Conservation (phyloP, 1,140 invertebrate genomes). For the Aphaenogaster rudis region DNA sequence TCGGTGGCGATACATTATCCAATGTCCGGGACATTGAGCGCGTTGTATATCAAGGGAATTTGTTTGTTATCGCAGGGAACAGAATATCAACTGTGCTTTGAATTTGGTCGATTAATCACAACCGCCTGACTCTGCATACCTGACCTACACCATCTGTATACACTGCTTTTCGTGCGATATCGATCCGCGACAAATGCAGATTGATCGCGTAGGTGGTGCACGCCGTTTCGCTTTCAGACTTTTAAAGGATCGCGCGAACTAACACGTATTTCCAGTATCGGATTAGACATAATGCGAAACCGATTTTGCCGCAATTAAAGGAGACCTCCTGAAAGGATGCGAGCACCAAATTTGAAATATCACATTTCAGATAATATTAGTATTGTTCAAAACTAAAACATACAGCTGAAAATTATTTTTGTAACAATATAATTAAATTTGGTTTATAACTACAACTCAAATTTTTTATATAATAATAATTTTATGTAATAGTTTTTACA, state of each 20-base stretch:
- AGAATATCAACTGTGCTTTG: slow-evolving; percentile 57
- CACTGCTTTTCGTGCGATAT: slow-evolving; percentile 18
- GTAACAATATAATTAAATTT: background rate
- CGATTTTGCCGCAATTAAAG: slow-evolving; percentile 29
- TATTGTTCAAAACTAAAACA: background rate
- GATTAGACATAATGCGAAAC: background rate
- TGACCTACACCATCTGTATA: slow-evolving; percentile 9
- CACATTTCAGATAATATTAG: background rate
- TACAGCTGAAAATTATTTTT: background rate
- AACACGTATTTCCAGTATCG: slow-evolving; percentile 13
- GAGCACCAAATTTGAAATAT: background rate
- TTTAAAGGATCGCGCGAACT: slow-evolving; percentile 20
- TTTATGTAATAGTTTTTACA: background rate
- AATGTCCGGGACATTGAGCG: slow-evolving; percentile 23
- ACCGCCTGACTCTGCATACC: slow-evolving; percentile 36
- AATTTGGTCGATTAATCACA: slow-evolving; percentile 60
- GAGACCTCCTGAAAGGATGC: background rate
- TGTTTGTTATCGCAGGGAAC: slow-evolving; percentile 54
- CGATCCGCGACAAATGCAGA: slow-evolving; percentile 58
- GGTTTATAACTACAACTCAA: background rate
- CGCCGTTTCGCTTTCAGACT: slow-evolving; percentile 41
- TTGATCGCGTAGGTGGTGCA: slow-evolving; percentile 55
- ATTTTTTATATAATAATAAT: background rate
- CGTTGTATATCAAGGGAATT: slow-evolving; percentile 56
- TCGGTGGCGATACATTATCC: slow-evolving; percentile 49